A percentile compares a stretch with the other conserved stretches of the same genome.
Evolutionary conservation across 2,113 vertebrate genomes (phyloP).

Genomic region (Aptenodytes forsteri): DNA sequence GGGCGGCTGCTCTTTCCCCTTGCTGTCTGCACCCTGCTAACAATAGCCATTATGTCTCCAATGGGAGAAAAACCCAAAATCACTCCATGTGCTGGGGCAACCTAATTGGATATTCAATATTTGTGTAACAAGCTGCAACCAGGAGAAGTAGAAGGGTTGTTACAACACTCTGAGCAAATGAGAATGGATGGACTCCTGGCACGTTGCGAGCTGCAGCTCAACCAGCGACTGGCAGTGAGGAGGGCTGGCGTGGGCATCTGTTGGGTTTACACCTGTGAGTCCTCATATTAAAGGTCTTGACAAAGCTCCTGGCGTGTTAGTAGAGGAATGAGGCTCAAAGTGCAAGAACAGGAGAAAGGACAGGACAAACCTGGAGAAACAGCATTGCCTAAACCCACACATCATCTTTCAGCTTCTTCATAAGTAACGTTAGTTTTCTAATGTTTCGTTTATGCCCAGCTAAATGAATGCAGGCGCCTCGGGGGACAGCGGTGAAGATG

Average conservation of each 20-base stretch:
- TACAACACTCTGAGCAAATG: background rate
- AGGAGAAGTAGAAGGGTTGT: background rate
- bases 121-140: background rate
- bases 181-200: background rate
- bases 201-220: background rate
- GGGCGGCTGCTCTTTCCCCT: background rate
- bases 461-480: background rate
- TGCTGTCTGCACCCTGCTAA: background rate
- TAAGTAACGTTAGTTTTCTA: background rate
- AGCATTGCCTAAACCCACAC: background rate
- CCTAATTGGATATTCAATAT: background rate
- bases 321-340: background rate
- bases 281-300: background rate
- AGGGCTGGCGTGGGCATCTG: rapidly evolving
- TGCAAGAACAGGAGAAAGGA: background rate
- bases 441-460: background rate
- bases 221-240: rapidly evolving
- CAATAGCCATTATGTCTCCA: background rate
- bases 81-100: background rate
- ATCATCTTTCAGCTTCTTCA: background rate
- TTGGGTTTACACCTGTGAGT: background rate
- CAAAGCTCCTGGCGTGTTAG: background rate
- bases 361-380: background rate
- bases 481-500: rapidly evolving
- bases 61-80: background rate